A percentile compares a stretch with the other conserved stretches of the same genome.
Conservation (phyloP, 2,113 vertebrate species). For the Poeciliopsis prolifica region DNA sequence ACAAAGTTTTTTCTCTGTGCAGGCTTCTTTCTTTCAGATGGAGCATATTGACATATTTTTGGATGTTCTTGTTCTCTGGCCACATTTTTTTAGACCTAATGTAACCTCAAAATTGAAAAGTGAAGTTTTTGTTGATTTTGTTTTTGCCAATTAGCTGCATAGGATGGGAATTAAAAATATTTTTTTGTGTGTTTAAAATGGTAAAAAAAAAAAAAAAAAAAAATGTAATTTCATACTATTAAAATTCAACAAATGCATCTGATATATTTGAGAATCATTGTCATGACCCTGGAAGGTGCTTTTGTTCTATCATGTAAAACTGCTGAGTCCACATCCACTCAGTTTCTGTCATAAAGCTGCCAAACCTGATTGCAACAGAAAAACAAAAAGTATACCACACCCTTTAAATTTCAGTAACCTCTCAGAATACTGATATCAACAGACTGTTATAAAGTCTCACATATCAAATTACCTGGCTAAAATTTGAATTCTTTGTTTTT, state of each 20-base stretch:
- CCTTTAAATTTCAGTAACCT: not conserved
- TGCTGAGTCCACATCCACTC: not conserved
- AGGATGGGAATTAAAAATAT: not conserved
- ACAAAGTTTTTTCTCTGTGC: not conserved
- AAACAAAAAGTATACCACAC: not conserved
- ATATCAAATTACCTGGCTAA: not conserved
- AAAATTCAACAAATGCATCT: not conserved
- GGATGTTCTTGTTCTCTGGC: not conserved
- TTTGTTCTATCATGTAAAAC: not conserved
- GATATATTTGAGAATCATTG: not conserved
- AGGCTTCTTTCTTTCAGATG: not conserved
- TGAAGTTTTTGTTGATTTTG: not conserved
- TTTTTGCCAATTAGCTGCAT: not conserved
- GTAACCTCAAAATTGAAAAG: not conserved
- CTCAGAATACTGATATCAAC: not conserved
- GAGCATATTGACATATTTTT: not conserved
- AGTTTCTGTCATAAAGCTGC: not conserved
- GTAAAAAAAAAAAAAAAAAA: too few species aligned
- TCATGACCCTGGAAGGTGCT: too few species aligned
- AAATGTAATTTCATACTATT: too few species aligned
- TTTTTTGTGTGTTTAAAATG: not conserved
- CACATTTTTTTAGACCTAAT: not conserved
- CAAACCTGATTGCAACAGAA: not conserved
- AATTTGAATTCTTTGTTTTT: not conserved
- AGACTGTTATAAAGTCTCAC: too few species aligned